Conservation (phyloP, 35 echinoderm and acorn worm species). For the Stichopus chloronotus region DNA sequence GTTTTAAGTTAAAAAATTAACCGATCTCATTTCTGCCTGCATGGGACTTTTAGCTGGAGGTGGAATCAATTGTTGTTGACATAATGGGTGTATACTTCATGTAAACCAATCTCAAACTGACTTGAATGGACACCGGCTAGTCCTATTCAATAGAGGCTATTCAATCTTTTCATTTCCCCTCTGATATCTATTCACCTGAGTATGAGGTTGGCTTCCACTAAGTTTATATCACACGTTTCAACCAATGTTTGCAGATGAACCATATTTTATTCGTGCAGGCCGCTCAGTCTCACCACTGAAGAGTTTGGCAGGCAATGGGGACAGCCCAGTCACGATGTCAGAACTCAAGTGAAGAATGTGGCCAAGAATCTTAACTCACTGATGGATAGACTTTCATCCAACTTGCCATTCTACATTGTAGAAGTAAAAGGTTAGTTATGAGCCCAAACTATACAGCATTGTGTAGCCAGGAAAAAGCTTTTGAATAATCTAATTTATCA, state of each 20-base stretch:
- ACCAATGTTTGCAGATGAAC: background rate
- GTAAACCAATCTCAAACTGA: no score
- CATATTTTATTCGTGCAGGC: slow-evolving; percentile 10
- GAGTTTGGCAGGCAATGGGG: slow-evolving; percentile 41
- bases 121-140: no score
- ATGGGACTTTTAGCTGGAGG: no score
- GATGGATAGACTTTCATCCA: slow-evolving; percentile 21
- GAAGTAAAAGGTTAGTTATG: slow-evolving; percentile 43
- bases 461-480: background rate
- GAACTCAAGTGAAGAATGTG: background rate
- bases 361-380: background rate
- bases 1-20: no score
- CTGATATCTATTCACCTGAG: no score
- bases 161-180: no score
- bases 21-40: no score
- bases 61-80: no score
- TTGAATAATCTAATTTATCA: background rate
- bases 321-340: background rate
- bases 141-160: no score
- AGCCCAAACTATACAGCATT: background rate
- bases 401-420: slow-evolving; percentile 35
- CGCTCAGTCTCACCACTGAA: background rate
- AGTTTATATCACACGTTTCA: background rate
- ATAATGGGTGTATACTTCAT: no score
- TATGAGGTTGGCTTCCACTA: no score